phyloP scores from a whole-genome alignment of 2,113 vertebrate species.

The Crocuta crocuta region DNA sequence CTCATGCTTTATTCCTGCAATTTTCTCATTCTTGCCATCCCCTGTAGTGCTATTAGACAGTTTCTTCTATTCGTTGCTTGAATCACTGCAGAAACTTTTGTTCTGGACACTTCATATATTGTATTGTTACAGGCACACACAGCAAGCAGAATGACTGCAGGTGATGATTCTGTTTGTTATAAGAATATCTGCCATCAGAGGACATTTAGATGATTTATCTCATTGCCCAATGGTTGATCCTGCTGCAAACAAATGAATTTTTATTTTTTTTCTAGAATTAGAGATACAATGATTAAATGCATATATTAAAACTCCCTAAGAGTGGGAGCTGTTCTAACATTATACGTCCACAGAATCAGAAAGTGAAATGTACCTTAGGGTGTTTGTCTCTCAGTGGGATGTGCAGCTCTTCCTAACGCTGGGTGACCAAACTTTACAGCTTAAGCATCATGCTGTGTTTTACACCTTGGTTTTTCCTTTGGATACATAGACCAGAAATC shows the following conservation, averaged over 20 bases:
- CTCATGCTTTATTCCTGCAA: neutral
- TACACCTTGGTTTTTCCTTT: neutral
- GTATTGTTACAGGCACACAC: slow-evolving; percentile 43
- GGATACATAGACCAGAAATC: neutral
- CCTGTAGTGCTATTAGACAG: neutral
- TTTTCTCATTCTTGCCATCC: slow-evolving; percentile 64
- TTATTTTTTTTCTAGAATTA: neutral
- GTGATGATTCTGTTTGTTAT: slow-evolving; percentile 36
- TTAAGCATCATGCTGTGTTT: neutral
- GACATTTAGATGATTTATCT: neutral
- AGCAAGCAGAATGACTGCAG: slow-evolving; percentile 56
- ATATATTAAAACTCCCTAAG: neutral
- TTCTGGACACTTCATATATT: slow-evolving; percentile 62
- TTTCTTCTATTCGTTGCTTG: neutral
- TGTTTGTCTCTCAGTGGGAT: neutral
- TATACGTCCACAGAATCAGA: slow-evolving; percentile 29
- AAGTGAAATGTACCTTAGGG: neutral
- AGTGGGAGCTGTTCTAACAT: neutral
- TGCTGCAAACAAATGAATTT: slow-evolving; percentile 60
- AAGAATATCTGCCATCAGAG: slow-evolving; percentile 65
- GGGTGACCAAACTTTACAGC: neutral
- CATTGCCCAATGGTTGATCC: neutral
- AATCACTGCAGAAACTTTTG: slow-evolving; percentile 46
- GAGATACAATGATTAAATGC: neutral
- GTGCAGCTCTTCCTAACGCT: neutral